Conservation (phyloP, 2,113 vertebrate species). For the Nettapus auritus region DNA sequence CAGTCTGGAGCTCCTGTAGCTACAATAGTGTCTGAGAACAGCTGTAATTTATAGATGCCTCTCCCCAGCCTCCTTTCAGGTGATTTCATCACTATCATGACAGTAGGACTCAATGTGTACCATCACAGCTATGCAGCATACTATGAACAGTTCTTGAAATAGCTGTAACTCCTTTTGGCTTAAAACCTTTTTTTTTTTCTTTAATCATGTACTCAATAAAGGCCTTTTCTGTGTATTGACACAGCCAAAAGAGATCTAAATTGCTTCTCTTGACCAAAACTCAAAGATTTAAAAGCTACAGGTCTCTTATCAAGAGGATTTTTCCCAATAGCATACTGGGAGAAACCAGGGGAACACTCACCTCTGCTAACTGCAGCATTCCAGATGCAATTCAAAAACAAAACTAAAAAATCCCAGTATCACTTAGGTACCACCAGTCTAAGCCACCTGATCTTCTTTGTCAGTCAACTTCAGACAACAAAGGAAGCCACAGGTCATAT, state of each 20-base stretch:
- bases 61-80: neutral
- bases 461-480: neutral
- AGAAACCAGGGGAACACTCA: neutral
- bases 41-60: neutral
- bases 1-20: neutral
- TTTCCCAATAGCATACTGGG: neutral
- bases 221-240: neutral
- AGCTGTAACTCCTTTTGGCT: neutral
- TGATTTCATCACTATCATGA: neutral
- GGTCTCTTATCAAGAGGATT: neutral
- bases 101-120: neutral
- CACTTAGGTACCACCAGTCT: neutral
- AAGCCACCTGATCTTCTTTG: neutral
- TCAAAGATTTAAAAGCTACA: neutral
- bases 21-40: neutral
- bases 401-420: neutral
- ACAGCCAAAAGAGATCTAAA: neutral
- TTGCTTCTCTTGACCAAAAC: neutral
- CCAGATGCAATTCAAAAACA: neutral
- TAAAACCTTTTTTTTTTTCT: neutral
- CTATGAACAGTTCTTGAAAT: neutral
- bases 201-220: neutral
- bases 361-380: neutral
- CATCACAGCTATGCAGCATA: neutral
- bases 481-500: fast-evolving